Base-by-base conservation (phyloP, 2,113 vertebrate genomes). In the Cyanoderma ruficeps region DNA sequence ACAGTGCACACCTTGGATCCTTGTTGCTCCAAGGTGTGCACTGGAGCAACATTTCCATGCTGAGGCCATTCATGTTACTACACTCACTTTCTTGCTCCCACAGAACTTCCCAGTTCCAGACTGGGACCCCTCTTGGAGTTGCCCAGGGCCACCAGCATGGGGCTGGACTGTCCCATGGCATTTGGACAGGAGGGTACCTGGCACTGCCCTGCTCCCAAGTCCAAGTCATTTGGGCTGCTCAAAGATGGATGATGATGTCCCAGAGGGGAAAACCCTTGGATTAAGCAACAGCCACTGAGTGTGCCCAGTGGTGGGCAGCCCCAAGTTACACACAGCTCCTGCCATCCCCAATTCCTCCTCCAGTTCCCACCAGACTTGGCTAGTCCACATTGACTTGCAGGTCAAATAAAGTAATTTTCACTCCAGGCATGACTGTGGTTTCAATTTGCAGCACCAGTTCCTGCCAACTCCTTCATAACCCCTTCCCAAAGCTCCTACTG, bases 181-280 rank as follows among this genome's bases (percentile, higher is more conserved):
- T 30, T 72, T 35, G 59, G 69, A 49, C 57, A 83, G 65, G 9
- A 80, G 31, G 30, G 65, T 23, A 44, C 25, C 28, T 60, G 70
- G 83, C 72, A 55, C 57, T 20, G 31, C 28, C 52, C 61, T 63
- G 59, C 28, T 65, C 31, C 60, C 69, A 55, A 30, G 4, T 31
- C 56, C 27, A 78, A 33, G 31, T 75, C 46, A 61, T 27, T 10
- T 21, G 78, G n/a, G 24, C 31, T 49, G 47, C 56, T 53, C 37
- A 41, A 9, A 60, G 59, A 35, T 13, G 2, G 18, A 22, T 31
- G 8, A 72, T 0, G 0, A 47, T 2, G 27, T 75, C 25, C 19
- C 75, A 79, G 37, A 81, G 57, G 17, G 10, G 28, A 27, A 65
- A 78, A 44, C 10, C 5, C 19, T 33, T 18, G 39, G 21, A 59